Evolutionary conservation across 2,888 invertebrate species (phyloP), one percentile per base, ranked within the genome.

Genomic region (Aethes cnicana): DNA sequence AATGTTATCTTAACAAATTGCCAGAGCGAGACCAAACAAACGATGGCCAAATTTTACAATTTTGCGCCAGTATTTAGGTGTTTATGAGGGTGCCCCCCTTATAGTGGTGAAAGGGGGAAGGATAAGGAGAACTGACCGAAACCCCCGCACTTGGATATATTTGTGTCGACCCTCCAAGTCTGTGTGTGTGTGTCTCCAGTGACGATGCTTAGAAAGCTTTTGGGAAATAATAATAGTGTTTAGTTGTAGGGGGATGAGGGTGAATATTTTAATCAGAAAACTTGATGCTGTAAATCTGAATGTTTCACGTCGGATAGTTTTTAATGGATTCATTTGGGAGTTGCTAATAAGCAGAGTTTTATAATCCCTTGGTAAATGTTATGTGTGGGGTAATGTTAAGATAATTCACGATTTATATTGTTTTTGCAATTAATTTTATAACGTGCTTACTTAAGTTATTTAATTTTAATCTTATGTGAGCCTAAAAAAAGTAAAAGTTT

Each of bases 1-100:
- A 80, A 77, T 79, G 81, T 85, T 86, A 85, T 85, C 85, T 81
- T 84, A 80, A 72, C 79, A 83, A 86, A 85, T 85, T 84, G 74
- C 59, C 62, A 72, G 80, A 77, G 69, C 36, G 79, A 71, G 77
- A 81, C 74, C 73, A 72, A 78, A 72, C 61, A 57, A 60, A 62
- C 62, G 66, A 73, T 66, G 68, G 66, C 69, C 72, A 66, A 85
- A 85, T 84, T 85, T 84, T 81, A 84, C 84, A 84, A 86, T 86
- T 86, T 81, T 73, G 81, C 77, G 71, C 68, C 77, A 69, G 72
- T 84, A 81, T 85, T 88, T 85, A 84, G 80, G 72, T 85, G 85
- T 86, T 86, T 87, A 86, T 83, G 76, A 81, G 74, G 78, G 76
- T 74, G 50, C 59, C 49, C 58, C 64, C 66, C 60, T 66, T 71